phyloP scores from a whole-genome alignment of 2,113 vertebrate genomes.

The Vicugna pacos region DNA sequence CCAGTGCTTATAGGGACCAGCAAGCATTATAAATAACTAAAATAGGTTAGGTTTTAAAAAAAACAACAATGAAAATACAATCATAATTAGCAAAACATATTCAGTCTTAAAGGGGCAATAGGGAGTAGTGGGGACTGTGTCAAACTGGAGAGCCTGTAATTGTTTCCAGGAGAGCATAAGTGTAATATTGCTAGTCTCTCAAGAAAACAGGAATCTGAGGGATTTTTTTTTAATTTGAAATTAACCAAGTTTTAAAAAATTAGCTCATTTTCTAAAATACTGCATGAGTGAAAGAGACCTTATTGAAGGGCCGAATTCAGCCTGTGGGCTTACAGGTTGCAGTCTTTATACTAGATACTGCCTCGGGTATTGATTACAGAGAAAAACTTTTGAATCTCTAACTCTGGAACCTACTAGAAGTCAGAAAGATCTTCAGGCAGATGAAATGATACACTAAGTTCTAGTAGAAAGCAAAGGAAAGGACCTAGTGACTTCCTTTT shows the following conservation, averaged over 20 bases:
- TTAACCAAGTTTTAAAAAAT: not conserved
- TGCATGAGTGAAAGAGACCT: not conserved
- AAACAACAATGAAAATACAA: not conserved
- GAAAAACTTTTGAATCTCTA: not conserved
- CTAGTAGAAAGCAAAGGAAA: not conserved
- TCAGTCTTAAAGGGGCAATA: not conserved
- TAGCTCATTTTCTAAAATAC: not conserved
- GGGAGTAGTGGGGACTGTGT: not conserved
- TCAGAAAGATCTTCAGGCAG: not conserved
- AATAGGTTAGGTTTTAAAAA: not conserved
- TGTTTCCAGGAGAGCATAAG: not conserved
- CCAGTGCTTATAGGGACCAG: not conserved
- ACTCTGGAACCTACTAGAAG: not conserved
- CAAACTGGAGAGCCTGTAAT: not conserved
- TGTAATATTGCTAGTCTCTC: not conserved
- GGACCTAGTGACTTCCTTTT: not conserved
- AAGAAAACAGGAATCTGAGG: not conserved
- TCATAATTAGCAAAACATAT: not conserved
- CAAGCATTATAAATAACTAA: not conserved
- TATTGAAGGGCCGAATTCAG: not conserved
- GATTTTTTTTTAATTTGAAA: not conserved
- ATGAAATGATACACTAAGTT: not conserved
- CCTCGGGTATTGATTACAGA: not conserved
- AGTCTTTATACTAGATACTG: not conserved
- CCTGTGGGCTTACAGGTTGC: not conserved